A percentile compares a stretch with the other conserved stretches of the same genome.
Conservation (phyloP, 2,797 vertebrate species). For the Lacerta agilis region DNA sequence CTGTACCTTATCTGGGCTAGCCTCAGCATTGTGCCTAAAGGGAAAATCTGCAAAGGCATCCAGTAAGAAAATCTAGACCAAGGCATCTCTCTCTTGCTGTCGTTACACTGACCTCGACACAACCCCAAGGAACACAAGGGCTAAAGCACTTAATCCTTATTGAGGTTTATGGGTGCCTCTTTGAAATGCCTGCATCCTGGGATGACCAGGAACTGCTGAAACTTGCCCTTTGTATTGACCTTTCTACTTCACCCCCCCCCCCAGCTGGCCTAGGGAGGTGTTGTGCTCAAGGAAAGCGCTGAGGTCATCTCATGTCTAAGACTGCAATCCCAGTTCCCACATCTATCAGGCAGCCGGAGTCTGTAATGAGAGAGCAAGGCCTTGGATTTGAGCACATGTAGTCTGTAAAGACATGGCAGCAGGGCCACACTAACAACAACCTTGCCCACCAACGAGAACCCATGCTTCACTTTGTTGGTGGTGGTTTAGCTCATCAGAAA, state of each 20-base stretch:
- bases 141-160: constrained; percentile 20
- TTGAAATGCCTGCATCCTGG: neutral
- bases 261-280: neutral
- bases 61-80: too few species aligned
- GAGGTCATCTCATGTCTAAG: neutral
- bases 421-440: neutral
- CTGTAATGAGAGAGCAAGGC: neutral
- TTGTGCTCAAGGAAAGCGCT: neutral
- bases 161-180: neutral
- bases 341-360: neutral
- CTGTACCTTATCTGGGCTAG: too few species aligned
- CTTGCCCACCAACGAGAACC: neutral
- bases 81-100: neutral
- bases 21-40: too few species aligned
- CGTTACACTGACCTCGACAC: neutral
- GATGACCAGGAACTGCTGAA: neutral
- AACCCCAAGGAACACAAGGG: neutral
- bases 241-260: neutral
- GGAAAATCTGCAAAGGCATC: too few species aligned
- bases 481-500: neutral
- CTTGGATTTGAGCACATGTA: neutral
- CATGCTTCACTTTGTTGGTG: neutral
- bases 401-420: neutral
- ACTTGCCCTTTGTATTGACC: constrained; percentile 9
- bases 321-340: constrained; percentile 1